These are phyloP conservation scores for Tragulus kanchil DNA, from an alignment of 2,113 vertebrate species.

Conservation along the genomic window DNA sequence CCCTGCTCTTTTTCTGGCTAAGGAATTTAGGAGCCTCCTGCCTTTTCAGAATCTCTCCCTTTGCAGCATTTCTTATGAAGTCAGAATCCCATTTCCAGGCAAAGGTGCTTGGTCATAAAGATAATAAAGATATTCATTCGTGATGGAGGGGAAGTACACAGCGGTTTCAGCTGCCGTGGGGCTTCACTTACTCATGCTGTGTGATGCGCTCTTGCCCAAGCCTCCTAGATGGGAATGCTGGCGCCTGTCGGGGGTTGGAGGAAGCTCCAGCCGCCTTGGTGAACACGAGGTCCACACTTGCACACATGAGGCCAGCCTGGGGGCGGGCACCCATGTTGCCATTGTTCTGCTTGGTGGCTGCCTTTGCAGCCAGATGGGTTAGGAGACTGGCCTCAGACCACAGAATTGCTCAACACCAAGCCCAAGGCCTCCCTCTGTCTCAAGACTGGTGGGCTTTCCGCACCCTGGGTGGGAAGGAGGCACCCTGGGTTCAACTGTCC, in stretches of 20 bases:
- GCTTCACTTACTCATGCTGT: slow-evolving; percentile 51
- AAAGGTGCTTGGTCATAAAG: slow-evolving; percentile 77
- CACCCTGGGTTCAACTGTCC: neutral
- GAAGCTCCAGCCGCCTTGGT: neutral
- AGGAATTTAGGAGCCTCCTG: slow-evolving; percentile 32
- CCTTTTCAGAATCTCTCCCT: slow-evolving; percentile 60
- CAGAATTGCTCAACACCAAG: neutral
- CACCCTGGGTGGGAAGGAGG: neutral
- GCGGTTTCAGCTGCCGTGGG: slow-evolving; percentile 60
- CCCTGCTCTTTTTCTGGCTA: neutral
- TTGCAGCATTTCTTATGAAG: slow-evolving; percentile 58
- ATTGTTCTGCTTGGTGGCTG: neutral
- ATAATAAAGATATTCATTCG: slow-evolving; percentile 59
- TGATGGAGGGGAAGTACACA: slow-evolving; percentile 49
- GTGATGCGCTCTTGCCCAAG: slow-evolving; percentile 16
- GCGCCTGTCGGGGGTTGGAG: neutral
- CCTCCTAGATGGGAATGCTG: neutral
- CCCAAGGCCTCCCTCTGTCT: neutral
- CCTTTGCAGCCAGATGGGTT: neutral
- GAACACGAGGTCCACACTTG: neutral
- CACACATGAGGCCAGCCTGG: neutral
- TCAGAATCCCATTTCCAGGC: slow-evolving; percentile 81
- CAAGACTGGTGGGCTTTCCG: neutral
- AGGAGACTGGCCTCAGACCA: neutral
- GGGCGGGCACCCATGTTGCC: neutral